phyloP scores from a whole-genome alignment of 1,140 invertebrate species.

The Melanaphis sacchari region DNA sequence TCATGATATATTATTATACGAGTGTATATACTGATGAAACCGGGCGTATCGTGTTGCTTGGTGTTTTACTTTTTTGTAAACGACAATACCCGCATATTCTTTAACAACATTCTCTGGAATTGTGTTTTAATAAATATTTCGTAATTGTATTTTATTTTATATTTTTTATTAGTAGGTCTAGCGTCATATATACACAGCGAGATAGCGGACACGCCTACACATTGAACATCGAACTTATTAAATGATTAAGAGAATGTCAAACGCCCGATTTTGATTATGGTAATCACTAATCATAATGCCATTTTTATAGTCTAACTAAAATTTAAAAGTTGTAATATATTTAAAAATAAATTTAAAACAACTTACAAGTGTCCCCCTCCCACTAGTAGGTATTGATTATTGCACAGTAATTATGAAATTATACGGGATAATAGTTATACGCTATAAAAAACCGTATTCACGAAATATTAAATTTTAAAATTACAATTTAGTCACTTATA shows the following conservation, averaged over 20 bases:
- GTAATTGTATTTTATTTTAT: not conserved
- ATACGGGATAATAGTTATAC: not conserved
- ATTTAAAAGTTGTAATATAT: not conserved
- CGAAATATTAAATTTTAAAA: not conserved
- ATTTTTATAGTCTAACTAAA: not conserved
- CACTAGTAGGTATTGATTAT: not conserved
- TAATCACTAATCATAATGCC: too few species aligned
- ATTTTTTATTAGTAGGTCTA: too few species aligned
- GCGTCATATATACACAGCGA: too few species aligned
- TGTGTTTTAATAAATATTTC: not conserved
- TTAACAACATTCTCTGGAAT: not conserved
- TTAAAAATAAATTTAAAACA: not conserved
- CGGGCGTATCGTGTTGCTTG: not conserved
- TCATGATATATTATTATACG: not conserved
- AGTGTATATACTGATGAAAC: not conserved
- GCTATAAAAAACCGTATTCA: not conserved
- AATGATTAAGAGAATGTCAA: too few species aligned
- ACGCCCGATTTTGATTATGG: not conserved
- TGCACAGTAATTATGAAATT: not conserved
- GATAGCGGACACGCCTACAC: not conserved
- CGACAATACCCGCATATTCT: not conserved
- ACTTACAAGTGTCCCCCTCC: not conserved
- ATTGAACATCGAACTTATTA: not conserved
- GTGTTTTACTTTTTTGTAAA: not conserved
- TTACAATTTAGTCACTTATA: too few species aligned